Conservation (phyloP, 2,888 invertebrate species). For the Catocala sponsa region DNA sequence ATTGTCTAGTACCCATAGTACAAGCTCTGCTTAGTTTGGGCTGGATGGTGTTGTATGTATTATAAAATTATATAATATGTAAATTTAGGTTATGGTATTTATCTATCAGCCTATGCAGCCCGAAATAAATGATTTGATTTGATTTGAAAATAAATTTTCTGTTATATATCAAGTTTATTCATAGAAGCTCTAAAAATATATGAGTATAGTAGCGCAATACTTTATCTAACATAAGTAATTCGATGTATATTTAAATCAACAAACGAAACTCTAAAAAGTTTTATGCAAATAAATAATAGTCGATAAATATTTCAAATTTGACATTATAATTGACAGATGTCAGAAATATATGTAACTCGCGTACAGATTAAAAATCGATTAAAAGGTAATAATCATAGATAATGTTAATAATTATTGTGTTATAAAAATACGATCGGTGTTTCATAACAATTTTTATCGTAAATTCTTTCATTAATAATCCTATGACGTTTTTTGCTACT, state of each 20-base stretch:
- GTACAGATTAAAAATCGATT: conserved; percentile 37
- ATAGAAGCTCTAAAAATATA: too few species aligned
- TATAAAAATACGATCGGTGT: conserved; percentile 29
- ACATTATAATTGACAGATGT: conserved; percentile 50
- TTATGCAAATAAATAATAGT: conserved; percentile 2
- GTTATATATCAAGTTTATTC: too few species aligned
- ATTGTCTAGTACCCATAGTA: too few species aligned
- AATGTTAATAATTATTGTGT: conserved; percentile 33
- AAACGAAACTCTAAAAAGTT: not conserved
- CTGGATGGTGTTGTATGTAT: too few species aligned
- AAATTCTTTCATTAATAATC: conserved; percentile 27
- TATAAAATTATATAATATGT: too few species aligned
- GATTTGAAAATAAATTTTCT: too few species aligned
- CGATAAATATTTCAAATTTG: conserved; percentile 19
- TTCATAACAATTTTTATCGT: conserved; percentile 30
- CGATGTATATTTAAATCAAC: not conserved
- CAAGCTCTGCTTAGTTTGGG: too few species aligned
- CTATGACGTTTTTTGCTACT: conserved; percentile 33
- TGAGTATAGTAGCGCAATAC: too few species aligned
- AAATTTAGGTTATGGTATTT: too few species aligned
- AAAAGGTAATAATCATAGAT: conserved; percentile 38
- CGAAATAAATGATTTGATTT: too few species aligned
- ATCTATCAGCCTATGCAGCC: too few species aligned
- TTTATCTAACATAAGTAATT: not conserved
- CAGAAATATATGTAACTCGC: conserved; percentile 26